These are phyloP conservation scores for Eutrigla gurnardus DNA, from an alignment of 2,797 vertebrate species.

Conservation along the genomic window DNA sequence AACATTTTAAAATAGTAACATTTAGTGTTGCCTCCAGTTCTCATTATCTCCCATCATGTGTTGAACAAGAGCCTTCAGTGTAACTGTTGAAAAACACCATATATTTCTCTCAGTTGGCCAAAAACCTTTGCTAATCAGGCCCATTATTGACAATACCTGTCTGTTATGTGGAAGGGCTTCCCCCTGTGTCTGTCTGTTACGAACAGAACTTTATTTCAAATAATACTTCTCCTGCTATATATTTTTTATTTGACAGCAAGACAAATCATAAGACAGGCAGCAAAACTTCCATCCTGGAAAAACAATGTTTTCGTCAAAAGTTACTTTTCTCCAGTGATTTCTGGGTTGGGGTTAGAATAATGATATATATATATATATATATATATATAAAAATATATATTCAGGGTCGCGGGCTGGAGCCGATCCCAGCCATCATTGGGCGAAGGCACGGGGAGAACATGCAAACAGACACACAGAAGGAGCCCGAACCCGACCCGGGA, in stretches of 20 bases:
- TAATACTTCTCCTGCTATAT: neutral
- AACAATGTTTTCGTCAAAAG: neutral
- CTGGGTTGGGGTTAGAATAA: no score
- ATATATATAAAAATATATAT: no score
- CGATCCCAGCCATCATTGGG: no score
- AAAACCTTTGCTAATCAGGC: neutral
- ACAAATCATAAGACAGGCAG: neutral
- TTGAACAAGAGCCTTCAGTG: conserved; percentile 1
- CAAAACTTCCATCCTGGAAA: neutral
- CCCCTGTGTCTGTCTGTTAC: neutral
- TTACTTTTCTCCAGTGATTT: no score
- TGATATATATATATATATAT: no score
- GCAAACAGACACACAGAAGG: no score
- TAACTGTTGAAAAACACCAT: neutral
- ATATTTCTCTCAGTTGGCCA: neutral
- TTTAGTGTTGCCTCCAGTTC: conserved; percentile 8
- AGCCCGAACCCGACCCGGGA: no score
- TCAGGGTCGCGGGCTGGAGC: no score
- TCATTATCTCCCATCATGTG: conserved; percentile 15
- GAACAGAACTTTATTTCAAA: neutral
- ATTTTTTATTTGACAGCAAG: neutral
- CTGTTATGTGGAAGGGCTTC: neutral
- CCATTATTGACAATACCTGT: neutral
- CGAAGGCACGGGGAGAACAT: no score
- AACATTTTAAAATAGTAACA: neutral